Base-by-base conservation (phyloP, 2,888 invertebrate genomes). In the Dorcus hopei region DNA sequence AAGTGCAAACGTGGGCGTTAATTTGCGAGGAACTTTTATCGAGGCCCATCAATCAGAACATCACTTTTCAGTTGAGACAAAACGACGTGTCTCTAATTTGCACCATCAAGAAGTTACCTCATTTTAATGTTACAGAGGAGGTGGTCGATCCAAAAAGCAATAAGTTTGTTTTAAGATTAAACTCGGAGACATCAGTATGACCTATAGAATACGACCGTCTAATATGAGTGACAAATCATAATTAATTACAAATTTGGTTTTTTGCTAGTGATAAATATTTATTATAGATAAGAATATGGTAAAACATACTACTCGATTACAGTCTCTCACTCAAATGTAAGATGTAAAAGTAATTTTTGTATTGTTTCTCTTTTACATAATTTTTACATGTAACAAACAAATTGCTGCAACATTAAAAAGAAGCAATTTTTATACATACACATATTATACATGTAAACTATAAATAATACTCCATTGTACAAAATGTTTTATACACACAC, bases 141-240 rank as follows among this genome's bases (percentile, higher is more conserved):
- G 92, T 97, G 0, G 92, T 97, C 11, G 95, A 97, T 81, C 95
- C 96, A 0, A 95, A 96, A 78, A 92, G 91, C 71, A 96, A 97
- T 79, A 91, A 95, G 76, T 98, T 97, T 84, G 90, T 97, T 52
- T 81, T 97, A 64, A 85, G 95, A 74, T 82, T 97, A 48, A 97
- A 96, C 75, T 97, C 97, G 0, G 97, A 98, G 78, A 97, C 97
- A 48, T 96, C 96, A 1, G 97, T 97, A 79, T 97, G 89, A 91
- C 87, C 78, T 61, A 72, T 76, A 66, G 71, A 74, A 61, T 74
- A 75, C 50, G 77, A 77, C 67, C 72, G 77, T 68, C 72, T 78
- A 70, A 78, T 77, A 68, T 77, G 70, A 72, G 45, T 11, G 16
- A 54, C 14, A n/a, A 53, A 53, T 33, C 40, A 40, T 40, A 40